Percentiles rank a stretch among this genome's conserved stretches.
These are phyloP conservation scores for Scatophagus argus DNA, from an alignment of 2,113 vertebrate species.

Conservation along the genomic window DNA sequence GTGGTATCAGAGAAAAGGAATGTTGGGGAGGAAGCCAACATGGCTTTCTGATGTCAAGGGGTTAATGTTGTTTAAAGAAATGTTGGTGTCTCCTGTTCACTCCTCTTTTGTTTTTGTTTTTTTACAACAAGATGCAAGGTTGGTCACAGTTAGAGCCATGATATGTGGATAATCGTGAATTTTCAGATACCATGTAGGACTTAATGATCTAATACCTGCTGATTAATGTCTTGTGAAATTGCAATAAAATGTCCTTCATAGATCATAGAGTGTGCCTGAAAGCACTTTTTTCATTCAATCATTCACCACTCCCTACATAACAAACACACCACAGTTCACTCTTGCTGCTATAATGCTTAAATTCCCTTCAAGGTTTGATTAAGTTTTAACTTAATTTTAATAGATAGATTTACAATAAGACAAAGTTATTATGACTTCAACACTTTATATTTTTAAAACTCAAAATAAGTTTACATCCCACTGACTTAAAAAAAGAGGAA, in stretches of 20 bases:
- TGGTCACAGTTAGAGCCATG: background rate
- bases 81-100: background rate
- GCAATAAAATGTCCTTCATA: background rate
- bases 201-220: background rate
- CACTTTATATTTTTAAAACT: no score
- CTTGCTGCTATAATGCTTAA: background rate
- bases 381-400: background rate
- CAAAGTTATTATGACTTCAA: no score
- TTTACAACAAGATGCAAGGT: background rate
- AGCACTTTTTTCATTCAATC: background rate
- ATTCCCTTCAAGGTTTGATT: background rate
- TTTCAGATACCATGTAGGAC: background rate
- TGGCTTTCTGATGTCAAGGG: constrained; percentile 26
- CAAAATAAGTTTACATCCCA: no score
- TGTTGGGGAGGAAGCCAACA: constrained; percentile 30
- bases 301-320: background rate
- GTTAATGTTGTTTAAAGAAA: constrained; percentile 25
- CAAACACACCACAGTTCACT: background rate
- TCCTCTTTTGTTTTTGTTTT: background rate
- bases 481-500: no score
- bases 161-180: background rate
- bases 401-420: no score
- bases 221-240: constrained; percentile 14
- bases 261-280: background rate
- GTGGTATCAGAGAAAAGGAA: constrained; percentile 47